A percentile compares a stretch with the other conserved stretches of the same genome.
Evolutionary conservation across 2,113 vertebrate species (phyloP).

Genomic region (Dunckerocampus dactyliophorus): DNA sequence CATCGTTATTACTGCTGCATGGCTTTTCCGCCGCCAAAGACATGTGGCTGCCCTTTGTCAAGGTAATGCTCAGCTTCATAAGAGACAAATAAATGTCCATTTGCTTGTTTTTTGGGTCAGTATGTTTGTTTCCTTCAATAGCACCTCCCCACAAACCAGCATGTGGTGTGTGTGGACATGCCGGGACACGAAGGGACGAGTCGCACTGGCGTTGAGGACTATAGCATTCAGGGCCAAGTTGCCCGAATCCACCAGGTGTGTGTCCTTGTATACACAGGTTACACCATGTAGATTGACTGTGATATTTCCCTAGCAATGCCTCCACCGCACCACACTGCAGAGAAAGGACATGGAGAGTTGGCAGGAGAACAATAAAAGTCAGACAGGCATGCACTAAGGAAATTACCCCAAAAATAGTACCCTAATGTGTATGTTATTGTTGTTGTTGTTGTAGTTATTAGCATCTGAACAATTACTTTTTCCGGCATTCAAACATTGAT

Average conservation of each 20-base stretch:
- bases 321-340: no score
- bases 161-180: constrained; percentile 92
- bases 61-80: constrained; percentile 60
- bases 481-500: no score
- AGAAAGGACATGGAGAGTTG: no score
- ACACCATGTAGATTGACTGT: no score
- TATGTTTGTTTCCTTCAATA: constrained; percentile 43
- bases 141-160: constrained; percentile 83
- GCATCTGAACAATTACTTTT: no score
- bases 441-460: no score
- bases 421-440: no score
- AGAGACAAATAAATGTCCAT: not conserved
- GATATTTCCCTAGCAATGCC: no score
- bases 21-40: constrained; percentile 90
- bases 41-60: constrained; percentile 83
- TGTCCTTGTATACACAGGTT: not conserved
- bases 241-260: constrained; percentile 87
- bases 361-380: no score
- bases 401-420: no score
- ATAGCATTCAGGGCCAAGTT: constrained; percentile 87
- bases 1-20: constrained; percentile 87
- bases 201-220: constrained; percentile 81
- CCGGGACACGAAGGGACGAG: constrained; percentile 91
- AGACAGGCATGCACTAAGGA: no score
- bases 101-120: not conserved